These are phyloP conservation scores for Dermochelys coriacea DNA, from an alignment of 2,797 vertebrate species.

Conservation along the genomic window DNA sequence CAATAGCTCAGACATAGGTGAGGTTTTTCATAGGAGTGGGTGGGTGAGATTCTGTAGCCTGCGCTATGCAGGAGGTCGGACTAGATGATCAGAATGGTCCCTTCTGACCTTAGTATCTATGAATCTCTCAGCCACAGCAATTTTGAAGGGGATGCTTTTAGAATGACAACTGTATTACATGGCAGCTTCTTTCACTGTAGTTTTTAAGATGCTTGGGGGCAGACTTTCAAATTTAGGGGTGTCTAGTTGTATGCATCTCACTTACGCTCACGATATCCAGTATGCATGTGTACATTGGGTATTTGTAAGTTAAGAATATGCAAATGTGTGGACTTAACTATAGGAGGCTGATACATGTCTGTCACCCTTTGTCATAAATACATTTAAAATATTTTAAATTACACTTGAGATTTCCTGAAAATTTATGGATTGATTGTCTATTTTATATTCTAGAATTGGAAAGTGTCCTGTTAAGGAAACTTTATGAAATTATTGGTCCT, in stretches of 20 bases:
- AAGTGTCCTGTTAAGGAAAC: not conserved
- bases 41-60: too few species aligned
- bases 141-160: not conserved
- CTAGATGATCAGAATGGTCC: too few species aligned
- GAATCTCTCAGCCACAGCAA: not conserved
- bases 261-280: not conserved
- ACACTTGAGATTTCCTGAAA: not conserved
- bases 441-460: not conserved
- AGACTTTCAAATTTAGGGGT: not conserved
- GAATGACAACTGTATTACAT: not conserved
- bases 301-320: not conserved
- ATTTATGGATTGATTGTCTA: not conserved
- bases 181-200: not conserved
- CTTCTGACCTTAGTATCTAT: too few species aligned
- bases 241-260: not conserved
- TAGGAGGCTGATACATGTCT: not conserved
- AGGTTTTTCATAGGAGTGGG: too few species aligned
- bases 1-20: too few species aligned
- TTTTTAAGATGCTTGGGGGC: not conserved
- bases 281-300: not conserved
- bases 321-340: not conserved
- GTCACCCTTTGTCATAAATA: not conserved
- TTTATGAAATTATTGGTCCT: not conserved
- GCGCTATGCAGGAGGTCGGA: too few species aligned
- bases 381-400: not conserved